Percentiles rank a stretch among this genome's conserved stretches.
Conservation (phyloP, 2,113 vertebrate species). For the Acinonyx jubatus region DNA sequence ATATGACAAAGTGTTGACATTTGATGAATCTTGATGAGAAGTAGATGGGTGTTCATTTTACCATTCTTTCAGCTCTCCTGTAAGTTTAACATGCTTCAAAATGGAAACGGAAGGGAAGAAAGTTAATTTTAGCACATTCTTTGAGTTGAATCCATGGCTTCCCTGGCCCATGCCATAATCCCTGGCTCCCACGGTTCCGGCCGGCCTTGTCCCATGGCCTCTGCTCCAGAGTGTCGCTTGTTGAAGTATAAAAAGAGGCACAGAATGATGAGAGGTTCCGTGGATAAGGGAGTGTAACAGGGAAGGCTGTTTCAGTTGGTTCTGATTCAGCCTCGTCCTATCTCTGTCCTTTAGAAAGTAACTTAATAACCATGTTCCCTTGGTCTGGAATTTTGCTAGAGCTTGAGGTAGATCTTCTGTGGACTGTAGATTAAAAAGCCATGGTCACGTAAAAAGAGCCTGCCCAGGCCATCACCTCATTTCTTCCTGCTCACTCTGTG, state of each 20-base stretch:
- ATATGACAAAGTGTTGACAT: not conserved
- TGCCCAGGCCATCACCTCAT: not conserved
- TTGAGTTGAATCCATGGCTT: not conserved
- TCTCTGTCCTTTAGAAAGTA: not conserved
- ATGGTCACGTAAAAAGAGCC: not conserved
- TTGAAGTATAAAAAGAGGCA: not conserved
- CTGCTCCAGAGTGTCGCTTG: not conserved
- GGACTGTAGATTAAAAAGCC: not conserved
- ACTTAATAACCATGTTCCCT: not conserved
- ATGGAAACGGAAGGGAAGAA: not conserved
- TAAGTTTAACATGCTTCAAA: constrained; percentile 4
- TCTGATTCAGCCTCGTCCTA: not conserved
- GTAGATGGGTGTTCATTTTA: not conserved
- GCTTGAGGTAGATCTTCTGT: not conserved
- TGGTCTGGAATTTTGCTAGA: not conserved
- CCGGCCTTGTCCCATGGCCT: not conserved
- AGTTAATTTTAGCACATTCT: not conserved
- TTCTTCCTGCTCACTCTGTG: not conserved
- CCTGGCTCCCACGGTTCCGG: not conserved
- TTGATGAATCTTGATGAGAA: not conserved
- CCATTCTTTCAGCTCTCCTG: not conserved
- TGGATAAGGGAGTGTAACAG: not conserved
- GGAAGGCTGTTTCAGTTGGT: not conserved
- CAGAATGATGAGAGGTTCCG: not conserved
- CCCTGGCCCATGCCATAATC: not conserved